These are phyloP conservation scores for Malthinus seriepunctatus DNA, from an alignment of 2,888 invertebrate species.

Conservation along the genomic window DNA sequence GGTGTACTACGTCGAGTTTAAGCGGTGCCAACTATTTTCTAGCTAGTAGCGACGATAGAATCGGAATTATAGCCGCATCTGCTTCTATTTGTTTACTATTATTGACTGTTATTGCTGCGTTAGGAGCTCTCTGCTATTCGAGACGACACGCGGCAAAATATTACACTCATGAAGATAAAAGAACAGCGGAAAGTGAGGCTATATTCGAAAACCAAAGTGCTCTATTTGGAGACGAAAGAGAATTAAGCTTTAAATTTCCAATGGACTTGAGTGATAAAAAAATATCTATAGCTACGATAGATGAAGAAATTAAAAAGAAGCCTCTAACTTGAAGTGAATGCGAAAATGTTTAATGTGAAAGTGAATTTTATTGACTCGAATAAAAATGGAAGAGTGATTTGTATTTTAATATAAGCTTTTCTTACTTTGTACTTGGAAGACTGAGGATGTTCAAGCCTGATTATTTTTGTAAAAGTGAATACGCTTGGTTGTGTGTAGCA, in stretches of 20 bases:
- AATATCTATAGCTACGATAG: constrained; percentile 53
- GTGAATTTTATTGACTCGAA: background rate
- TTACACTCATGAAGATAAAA: constrained; percentile 78
- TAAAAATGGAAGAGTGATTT: constrained; percentile 1
- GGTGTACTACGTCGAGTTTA: constrained; percentile 60
- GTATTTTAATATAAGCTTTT: constrained; percentile 10
- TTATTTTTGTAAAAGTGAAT: constrained; percentile 11
- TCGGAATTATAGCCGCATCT: constrained; percentile 59
- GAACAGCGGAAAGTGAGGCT: constrained; percentile 51
- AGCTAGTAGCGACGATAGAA: constrained; percentile 58
- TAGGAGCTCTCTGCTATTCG: constrained; percentile 66
- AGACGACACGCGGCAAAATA: constrained; percentile 76
- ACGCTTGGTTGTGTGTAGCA: constrained; percentile 9
- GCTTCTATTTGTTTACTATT: constrained; percentile 61
- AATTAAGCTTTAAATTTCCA: constrained; percentile 64
- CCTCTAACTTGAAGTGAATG: constrained; percentile 42
- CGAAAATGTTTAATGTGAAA: background rate
- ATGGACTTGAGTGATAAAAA: constrained; percentile 51
- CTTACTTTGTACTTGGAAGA: constrained; percentile 12
- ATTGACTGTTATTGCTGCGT: constrained; percentile 53
- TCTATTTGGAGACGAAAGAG: constrained; percentile 54
- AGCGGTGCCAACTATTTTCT: constrained; percentile 55
- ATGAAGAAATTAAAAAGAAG: constrained; percentile 52
- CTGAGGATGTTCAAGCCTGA: constrained; percentile 11
- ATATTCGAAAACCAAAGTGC: constrained; percentile 55